A percentile compares a stretch with the other conserved stretches of the same genome.
Evolutionary conservation across 2,113 vertebrate genomes (phyloP).

Genomic region (Eclectus roratus): DNA sequence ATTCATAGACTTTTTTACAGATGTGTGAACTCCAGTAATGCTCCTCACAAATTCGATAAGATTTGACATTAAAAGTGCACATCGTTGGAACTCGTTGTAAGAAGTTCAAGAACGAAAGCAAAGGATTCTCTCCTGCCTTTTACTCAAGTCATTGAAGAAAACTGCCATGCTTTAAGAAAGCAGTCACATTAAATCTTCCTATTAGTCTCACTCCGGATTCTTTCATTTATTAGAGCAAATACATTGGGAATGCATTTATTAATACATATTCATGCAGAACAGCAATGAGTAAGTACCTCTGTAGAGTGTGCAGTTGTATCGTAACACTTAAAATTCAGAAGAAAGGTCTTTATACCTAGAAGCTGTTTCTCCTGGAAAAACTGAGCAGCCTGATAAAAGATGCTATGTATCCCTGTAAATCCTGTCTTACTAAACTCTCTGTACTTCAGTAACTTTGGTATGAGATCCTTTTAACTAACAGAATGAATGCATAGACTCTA

Average conservation of each 20-base stretch:
- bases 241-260: background rate
- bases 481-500: background rate
- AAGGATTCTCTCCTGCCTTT: background rate
- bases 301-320: background rate
- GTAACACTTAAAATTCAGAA: background rate
- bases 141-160: background rate
- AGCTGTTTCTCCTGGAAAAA: background rate
- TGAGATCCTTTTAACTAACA: background rate
- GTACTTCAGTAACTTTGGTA: background rate
- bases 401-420: background rate
- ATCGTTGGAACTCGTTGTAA: background rate
- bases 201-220: conserved; percentile 14
- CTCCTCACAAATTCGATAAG: background rate
- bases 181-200: background rate
- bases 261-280: background rate
- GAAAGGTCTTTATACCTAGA: background rate
- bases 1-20: background rate
- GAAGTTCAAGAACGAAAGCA: background rate
- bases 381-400: background rate
- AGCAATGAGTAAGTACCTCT: background rate
- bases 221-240: background rate
- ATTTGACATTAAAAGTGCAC: background rate
- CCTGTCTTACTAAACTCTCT: background rate
- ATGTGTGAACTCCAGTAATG: background rate
- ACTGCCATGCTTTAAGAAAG: background rate